Evolutionary conservation across 2,888 invertebrate genomes (phyloP).

Genomic region (Sphecodes monilicornis): DNA sequence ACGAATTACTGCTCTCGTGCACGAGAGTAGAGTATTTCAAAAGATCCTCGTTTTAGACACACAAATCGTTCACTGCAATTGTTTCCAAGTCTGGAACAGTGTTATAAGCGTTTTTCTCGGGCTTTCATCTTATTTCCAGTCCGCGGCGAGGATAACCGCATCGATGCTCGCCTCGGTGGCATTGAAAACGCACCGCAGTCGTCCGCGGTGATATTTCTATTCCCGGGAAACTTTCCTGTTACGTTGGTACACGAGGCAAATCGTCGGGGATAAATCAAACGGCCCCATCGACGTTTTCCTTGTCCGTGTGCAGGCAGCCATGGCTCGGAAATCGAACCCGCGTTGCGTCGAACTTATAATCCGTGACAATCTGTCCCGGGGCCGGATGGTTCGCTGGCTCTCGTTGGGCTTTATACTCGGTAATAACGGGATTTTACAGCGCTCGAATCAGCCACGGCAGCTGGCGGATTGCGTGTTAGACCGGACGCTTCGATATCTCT

Average conservation of each 20-base stretch:
- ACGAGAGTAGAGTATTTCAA: no score
- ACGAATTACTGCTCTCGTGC: no score
- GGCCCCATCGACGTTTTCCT: conserved; percentile 1
- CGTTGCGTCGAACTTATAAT: conserved; percentile 53
- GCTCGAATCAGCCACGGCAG: conserved; percentile 36
- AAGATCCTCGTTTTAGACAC: no score
- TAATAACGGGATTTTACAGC: conserved; percentile 59
- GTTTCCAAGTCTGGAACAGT: no score
- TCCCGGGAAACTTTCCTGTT: not conserved
- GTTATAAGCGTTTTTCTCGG: not conserved
- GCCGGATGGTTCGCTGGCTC: not conserved
- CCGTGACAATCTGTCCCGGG: conserved; percentile 44
- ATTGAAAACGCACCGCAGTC: not conserved
- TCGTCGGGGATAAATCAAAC: conserved; percentile 20
- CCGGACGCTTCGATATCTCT: conserved; percentile 36
- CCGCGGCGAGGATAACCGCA: not conserved
- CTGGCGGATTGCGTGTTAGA: not conserved
- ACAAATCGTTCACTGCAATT: no score
- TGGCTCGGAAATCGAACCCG: conserved; percentile 39
- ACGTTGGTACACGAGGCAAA: not conserved
- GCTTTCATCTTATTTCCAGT: not conserved
- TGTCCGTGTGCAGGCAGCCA: conserved; percentile 5
- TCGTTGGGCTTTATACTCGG: conserved; percentile 42
- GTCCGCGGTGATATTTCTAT: conserved; percentile 12
- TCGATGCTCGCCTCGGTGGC: not conserved